phyloP scores from a whole-genome alignment of 2,888 invertebrate species.

The Synergus japonicus region DNA sequence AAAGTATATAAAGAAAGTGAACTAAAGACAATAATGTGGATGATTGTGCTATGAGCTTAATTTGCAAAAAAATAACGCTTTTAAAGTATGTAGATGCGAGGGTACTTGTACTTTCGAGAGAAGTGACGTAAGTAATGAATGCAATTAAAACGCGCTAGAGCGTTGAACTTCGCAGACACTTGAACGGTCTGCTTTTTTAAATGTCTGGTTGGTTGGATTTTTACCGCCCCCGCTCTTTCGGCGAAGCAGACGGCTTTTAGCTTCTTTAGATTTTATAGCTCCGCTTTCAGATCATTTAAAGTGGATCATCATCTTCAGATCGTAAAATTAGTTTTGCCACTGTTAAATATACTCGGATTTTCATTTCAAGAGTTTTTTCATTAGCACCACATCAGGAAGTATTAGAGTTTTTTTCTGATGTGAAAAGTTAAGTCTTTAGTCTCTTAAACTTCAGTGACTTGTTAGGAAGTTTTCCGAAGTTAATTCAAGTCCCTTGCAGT shows the following conservation, averaged over 20 bases:
- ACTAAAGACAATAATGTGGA: neutral
- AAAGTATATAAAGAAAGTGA: neutral
- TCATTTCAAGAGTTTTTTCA: neutral
- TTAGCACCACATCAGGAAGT: neutral
- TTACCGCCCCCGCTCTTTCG: neutral
- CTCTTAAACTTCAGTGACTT: too few relatives aligned
- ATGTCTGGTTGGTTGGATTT: constrained; percentile 18
- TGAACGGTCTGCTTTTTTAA: constrained; percentile 38
- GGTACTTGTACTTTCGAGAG: constrained; percentile 20
- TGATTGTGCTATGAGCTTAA: neutral
- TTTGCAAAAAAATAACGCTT: neutral
- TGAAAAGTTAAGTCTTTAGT: too few relatives aligned
- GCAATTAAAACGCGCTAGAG: constrained; percentile 35
- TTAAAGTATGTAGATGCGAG: neutral
- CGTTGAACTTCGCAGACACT: constrained; percentile 31
- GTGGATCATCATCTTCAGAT: constrained; percentile 8
- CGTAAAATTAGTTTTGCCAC: neutral
- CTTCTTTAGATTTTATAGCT: constrained; percentile 19
- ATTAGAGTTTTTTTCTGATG: neutral
- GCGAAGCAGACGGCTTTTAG: constrained; percentile 10
- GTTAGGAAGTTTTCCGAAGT: too few relatives aligned
- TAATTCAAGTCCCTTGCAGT: too few relatives aligned
- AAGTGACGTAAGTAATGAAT: constrained; percentile 32
- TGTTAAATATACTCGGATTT: neutral
- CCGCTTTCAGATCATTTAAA: neutral